These are phyloP conservation scores for Brachypalpus laphriformis DNA, from an alignment of 2,888 invertebrate species.

Conservation along the genomic window DNA sequence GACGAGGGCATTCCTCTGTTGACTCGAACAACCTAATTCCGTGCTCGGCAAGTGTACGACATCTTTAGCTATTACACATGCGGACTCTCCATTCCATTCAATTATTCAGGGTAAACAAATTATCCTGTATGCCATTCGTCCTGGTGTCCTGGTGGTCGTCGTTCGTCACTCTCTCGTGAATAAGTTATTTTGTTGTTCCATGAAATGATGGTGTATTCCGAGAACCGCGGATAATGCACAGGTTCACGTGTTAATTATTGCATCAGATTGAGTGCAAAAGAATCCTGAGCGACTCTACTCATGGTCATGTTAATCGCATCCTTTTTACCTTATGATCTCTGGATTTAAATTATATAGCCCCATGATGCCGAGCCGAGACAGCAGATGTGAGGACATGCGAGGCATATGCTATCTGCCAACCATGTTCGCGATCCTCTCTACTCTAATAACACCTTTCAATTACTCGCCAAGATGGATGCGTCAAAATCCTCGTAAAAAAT, in stretches of 20 bases:
- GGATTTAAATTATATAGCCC: constrained; percentile 68
- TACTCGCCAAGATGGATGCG: constrained; percentile 72
- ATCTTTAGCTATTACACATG: constrained; percentile 23
- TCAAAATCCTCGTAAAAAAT: constrained; percentile 67
- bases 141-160: constrained; percentile 44
- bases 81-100: constrained; percentile 46
- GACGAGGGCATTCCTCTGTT: constrained; percentile 60
- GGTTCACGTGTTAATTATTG: constrained; percentile 72
- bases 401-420: constrained; percentile 49
- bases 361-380: neutral
- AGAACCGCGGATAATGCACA: constrained; percentile 63
- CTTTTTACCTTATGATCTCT: constrained; percentile 70
- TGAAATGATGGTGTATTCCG: constrained; percentile 53
- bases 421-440: constrained; percentile 62
- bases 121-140: constrained; percentile 52
- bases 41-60: constrained; percentile 31
- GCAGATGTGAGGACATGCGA: constrained; percentile 61
- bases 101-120: constrained; percentile 73
- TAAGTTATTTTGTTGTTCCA: constrained; percentile 57
- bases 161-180: constrained; percentile 52
- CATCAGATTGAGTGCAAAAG: constrained; percentile 64
- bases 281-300: constrained; percentile 19
- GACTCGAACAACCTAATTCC: constrained; percentile 65
- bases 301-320: constrained; percentile 56
- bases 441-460: constrained; percentile 73